These are phyloP conservation scores for Fratercula arctica DNA, from an alignment of 2,797 vertebrate genomes.

Conservation along the genomic window DNA sequence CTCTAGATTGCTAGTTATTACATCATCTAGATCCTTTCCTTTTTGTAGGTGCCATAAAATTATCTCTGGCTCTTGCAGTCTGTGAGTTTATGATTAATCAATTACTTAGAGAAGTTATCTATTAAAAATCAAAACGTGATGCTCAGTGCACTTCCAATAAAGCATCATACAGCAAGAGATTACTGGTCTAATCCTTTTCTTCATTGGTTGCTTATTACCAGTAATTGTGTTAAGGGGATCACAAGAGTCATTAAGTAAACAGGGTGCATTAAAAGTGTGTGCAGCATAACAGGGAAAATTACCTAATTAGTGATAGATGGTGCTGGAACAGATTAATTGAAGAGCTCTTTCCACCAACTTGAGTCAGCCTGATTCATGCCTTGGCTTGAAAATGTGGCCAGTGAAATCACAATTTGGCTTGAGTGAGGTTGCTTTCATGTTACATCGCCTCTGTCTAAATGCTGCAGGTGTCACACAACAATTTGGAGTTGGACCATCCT, in stretches of 20 bases:
- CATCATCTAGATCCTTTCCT: conserved; percentile 9
- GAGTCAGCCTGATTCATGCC: not conserved
- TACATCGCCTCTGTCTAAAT: not conserved
- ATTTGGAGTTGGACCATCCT: not conserved
- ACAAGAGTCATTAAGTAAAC: conserved; percentile 56
- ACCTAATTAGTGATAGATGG: conserved; percentile 39
- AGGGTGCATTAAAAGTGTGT: conserved; percentile 17
- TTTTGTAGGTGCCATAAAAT: conserved; percentile 45
- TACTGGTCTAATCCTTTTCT: conserved; percentile 37
- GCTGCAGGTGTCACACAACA: not conserved
- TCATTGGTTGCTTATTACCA: conserved; percentile 29
- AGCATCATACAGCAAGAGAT: not conserved
- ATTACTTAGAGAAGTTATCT: conserved; percentile 63
- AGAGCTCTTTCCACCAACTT: not conserved
- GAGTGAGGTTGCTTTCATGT: not conserved
- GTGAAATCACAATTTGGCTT: not conserved
- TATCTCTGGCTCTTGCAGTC: conserved; percentile 36
- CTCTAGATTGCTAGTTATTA: conserved; percentile 30
- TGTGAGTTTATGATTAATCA: conserved; percentile 71
- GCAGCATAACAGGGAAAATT: not conserved
- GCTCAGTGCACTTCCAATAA: not conserved
- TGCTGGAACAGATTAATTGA: conserved; percentile 16
- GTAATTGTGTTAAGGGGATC: conserved; percentile 53
- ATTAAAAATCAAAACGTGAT: conserved; percentile 45
- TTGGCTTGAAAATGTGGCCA: not conserved